A percentile compares a stretch with the other conserved stretches of the same genome.
Conservation (phyloP, 1,140 invertebrate genomes). For the Rhagoletis zephyria region DNA sequence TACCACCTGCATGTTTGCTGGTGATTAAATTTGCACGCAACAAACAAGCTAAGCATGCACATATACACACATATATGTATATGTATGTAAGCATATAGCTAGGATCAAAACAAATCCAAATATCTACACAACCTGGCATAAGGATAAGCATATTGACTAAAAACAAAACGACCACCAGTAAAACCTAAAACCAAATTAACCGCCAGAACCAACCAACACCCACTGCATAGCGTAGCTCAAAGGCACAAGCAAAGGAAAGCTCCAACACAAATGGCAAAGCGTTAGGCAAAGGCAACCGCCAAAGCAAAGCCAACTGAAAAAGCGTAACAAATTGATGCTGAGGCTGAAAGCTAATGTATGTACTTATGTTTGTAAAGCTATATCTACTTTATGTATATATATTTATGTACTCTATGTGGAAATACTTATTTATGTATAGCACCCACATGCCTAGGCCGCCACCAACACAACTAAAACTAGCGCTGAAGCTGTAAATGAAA, state of each 20-base stretch:
- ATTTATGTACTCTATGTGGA: too few relatives aligned
- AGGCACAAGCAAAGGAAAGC: slow-evolving; percentile 12
- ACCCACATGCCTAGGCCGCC: not conserved
- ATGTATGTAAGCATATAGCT: not conserved
- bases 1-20: slow-evolving; percentile 56
- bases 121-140: not conserved
- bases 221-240: not conserved
- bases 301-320: slow-evolving; percentile 41
- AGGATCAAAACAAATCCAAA: not conserved
- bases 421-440: too few relatives aligned
- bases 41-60: not conserved
- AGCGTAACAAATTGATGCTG: slow-evolving; percentile 37
- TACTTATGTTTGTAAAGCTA: too few relatives aligned
- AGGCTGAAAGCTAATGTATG: slow-evolving; percentile 22
- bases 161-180: not conserved
- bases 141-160: not conserved
- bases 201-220: not conserved
- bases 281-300: slow-evolving; percentile 33
- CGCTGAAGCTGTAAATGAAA: not conserved
- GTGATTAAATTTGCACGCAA: slow-evolving; percentile 57
- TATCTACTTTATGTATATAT: too few relatives aligned
- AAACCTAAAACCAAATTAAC: slow-evolving; percentile 37
- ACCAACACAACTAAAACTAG: not conserved
- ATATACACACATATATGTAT: not conserved
- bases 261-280: not conserved